phyloP scores from a whole-genome alignment of 2,888 invertebrate genomes.

The Desoria tigrina region DNA sequence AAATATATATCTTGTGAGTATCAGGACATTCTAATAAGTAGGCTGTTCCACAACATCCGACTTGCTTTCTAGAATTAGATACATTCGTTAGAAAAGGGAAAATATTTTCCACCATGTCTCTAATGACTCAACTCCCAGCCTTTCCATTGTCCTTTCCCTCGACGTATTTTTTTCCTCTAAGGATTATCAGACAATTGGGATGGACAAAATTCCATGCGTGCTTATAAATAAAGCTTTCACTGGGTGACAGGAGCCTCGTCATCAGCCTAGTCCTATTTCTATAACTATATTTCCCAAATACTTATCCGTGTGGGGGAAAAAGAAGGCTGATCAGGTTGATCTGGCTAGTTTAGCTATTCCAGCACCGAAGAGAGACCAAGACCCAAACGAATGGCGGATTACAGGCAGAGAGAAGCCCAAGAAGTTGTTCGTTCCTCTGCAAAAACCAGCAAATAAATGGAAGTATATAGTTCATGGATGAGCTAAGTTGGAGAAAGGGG shows the following conservation, averaged over 20 bases:
- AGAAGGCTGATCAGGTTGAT: conserved; percentile 7
- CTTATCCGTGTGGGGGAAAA: no score
- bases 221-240: conserved; percentile 2
- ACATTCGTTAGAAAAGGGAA: no score
- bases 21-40: no score
- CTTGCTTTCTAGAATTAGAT: no score
- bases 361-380: background rate
- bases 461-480: conserved; percentile 10
- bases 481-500: conserved; percentile 4
- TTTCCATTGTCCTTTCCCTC: no score
- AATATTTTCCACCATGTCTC: no score
- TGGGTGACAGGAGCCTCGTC: conserved; percentile 6
- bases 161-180: no score
- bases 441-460: conserved; percentile 6
- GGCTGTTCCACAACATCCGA: no score
- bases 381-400: conserved; percentile 2
- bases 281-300: no score
- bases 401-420: conserved; percentile 14
- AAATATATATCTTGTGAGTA: no score
- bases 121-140: no score
- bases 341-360: background rate
- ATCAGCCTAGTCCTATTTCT: no score
- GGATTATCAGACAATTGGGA: background rate
- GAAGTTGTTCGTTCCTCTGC: background rate
- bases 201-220: conserved; percentile 4